Base-by-base conservation (phyloP, 1,140 invertebrate species). In the Vollenhovia emeryi region DNA sequence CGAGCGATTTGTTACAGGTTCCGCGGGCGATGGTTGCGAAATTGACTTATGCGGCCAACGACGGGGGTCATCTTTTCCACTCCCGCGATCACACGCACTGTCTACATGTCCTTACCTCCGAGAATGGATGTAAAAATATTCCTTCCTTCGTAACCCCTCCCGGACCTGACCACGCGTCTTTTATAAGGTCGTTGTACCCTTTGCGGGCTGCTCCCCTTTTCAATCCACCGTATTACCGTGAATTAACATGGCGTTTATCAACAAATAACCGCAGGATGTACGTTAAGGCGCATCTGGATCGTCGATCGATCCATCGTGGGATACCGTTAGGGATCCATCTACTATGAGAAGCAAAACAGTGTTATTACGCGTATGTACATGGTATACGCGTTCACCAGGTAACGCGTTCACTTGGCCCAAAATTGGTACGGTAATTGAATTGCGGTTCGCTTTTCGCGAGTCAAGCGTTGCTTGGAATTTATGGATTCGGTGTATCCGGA, bases 1-100 rank as follows among this genome's bases (percentile, higher is more conserved):
- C 48, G 66, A 84, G 48, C 89, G 86, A 91, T 91, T 91, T 90
- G 86, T 87, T 83, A 69, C 84, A 85, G 62, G 64, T 85, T 88
- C 66, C 76, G n/a, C n/a, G 74, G 30, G 5, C 52, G 71, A 86
- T 84, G 68, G 33, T 55, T 27, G 40, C 69, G 68, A 82, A 88
- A 88, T 86, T 88, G 74, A 90, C 86, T 86, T 88, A 74, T 75
- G 79, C 43, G 36, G 7, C 62, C 64, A 45, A 43, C 27, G 40
- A 59, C 45, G 48, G 33, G 30, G 45, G 36, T 60, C 80, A 36
- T 78, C 50, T 55, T 69, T 85, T 86, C 62, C n/a, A 75, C 68
- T 83, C 50, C 9, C 9, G 3, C 21, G 33, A 68, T 76, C 69
- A 40, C 69, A 21, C 48, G 69, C 79, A 33, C 48, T 57, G 45